phyloP scores from a whole-genome alignment of 2,888 invertebrate genomes.

The Argyresthia goedartella region DNA sequence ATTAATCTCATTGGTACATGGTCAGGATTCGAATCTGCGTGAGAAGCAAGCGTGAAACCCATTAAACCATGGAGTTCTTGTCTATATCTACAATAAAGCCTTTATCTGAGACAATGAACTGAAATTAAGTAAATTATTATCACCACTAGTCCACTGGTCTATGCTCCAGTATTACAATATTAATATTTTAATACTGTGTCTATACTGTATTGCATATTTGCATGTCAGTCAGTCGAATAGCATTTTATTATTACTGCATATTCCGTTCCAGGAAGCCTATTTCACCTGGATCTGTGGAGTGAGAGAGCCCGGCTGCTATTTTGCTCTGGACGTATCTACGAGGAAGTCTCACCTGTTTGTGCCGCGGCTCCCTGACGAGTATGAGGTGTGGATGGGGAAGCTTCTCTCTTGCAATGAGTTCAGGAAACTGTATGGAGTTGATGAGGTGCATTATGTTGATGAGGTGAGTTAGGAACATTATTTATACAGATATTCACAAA shows the following conservation, averaged over 20 bases:
- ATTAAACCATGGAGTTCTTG: too few relatives aligned
- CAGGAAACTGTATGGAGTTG: conserved; percentile 83
- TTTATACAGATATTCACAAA: neutral
- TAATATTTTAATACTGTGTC: neutral
- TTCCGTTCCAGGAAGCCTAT: conserved; percentile 84
- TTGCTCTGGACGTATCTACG: conserved; percentile 81
- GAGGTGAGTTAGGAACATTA: conserved; percentile 46
- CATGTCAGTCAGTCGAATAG: too few relatives aligned
- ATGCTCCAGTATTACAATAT: neutral
- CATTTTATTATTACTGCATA: too few relatives aligned
- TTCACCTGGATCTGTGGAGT: conserved; percentile 98
- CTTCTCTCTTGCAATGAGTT: conserved; percentile 80
- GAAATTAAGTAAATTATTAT: conserved; percentile 1
- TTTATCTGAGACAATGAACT: too few relatives aligned
- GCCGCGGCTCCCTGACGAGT: conserved; percentile 85
- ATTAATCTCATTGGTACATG: too few relatives aligned
- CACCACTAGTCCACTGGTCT: neutral
- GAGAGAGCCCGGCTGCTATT: conserved; percentile 91
- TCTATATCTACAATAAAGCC: too few relatives aligned
- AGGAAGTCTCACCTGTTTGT: conserved; percentile 85
- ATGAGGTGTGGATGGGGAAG: conserved; percentile 96
- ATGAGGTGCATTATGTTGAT: conserved; percentile 84
- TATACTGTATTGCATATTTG: neutral
- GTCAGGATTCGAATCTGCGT: too few relatives aligned
- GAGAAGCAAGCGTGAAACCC: too few relatives aligned